Conservation (phyloP, 1,140 invertebrate species). For the Streblospio benedicti region DNA sequence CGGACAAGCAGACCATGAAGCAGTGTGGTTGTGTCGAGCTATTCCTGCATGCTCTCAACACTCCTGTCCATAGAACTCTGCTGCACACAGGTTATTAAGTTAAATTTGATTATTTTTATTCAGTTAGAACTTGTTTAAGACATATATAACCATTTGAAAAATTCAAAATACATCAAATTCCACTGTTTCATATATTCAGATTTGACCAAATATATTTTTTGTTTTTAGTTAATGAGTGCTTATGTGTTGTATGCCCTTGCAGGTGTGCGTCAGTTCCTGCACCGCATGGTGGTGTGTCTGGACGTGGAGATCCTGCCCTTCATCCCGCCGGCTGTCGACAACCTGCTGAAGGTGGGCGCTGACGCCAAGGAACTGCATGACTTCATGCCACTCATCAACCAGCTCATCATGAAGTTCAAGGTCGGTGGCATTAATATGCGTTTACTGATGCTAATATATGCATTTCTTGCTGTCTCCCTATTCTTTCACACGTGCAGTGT, state of each 20-base stretch:
- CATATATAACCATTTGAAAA: not conserved
- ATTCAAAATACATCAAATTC: too few species aligned
- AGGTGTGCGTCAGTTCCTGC: slow-evolving; percentile 53
- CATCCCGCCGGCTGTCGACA: slow-evolving; percentile 51
- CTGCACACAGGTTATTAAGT: too few species aligned
- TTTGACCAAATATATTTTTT: too few species aligned
- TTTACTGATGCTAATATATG: not conserved
- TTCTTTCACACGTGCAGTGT: too few species aligned
- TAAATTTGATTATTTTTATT: too few species aligned
- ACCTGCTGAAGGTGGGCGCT: slow-evolving; percentile 49
- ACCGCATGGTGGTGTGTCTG: slow-evolving; percentile 56
- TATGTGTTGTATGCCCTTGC: slow-evolving; percentile 27
- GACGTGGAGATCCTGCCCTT: slow-evolving; percentile 54
- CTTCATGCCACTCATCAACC: slow-evolving; percentile 56
- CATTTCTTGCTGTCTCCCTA: not conserved
- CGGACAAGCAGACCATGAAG: slow-evolving; percentile 53
- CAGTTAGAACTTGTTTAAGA: not conserved
- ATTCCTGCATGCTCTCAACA: slow-evolving; percentile 50
- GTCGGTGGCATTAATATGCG: slow-evolving; percentile 29
- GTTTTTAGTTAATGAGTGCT: too few species aligned
- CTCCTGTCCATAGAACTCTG: slow-evolving; percentile 38
- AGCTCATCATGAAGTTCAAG: slow-evolving; percentile 56
- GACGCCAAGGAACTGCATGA: slow-evolving; percentile 52
- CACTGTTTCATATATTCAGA: too few species aligned
- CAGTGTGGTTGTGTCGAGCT: slow-evolving; percentile 50